These are phyloP conservation scores for Caenorhabditis japonica DNA, from an alignment of 2,888 invertebrate genomes.

Conservation along the genomic window DNA sequence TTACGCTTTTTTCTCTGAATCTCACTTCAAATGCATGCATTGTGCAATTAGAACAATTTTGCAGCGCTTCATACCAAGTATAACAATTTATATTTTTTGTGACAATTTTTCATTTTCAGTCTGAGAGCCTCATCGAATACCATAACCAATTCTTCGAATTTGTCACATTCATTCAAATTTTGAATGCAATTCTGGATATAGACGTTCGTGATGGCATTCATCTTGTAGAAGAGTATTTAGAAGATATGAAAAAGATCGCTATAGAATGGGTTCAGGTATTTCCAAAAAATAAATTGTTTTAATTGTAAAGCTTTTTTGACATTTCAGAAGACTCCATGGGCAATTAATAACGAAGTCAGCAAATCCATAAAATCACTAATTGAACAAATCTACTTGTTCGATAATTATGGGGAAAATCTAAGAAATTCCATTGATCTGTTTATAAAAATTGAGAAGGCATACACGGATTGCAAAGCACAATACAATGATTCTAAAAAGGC, in stretches of 20 bases:
- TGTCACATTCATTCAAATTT: background rate
- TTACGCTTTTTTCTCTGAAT: too few species aligned
- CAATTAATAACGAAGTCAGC: background rate
- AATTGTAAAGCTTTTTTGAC: too few species aligned
- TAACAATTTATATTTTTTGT: too few species aligned
- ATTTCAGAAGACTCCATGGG: constrained; percentile 23
- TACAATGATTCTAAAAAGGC: background rate
- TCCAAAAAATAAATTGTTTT: too few species aligned
- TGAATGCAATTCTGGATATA: constrained; percentile 1
- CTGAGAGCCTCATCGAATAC: too few species aligned
- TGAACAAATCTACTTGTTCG: background rate
- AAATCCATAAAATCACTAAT: background rate
- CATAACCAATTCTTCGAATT: too few species aligned
- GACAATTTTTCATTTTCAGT: too few species aligned
- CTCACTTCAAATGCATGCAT: too few species aligned
- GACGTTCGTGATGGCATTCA: constrained; percentile 4
- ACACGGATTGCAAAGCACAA: background rate
- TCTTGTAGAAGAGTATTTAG: background rate
- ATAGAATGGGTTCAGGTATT: constrained; percentile 13
- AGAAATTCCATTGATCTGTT: background rate
- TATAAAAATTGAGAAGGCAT: background rate
- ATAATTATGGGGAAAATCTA: constrained; percentile 1
- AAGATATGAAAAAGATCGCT: background rate
- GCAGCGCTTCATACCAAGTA: too few species aligned
- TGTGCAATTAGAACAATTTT: too few species aligned